Evolutionary conservation across 2,797 vertebrate species (phyloP).

Genomic region (Sparus aurata): DNA sequence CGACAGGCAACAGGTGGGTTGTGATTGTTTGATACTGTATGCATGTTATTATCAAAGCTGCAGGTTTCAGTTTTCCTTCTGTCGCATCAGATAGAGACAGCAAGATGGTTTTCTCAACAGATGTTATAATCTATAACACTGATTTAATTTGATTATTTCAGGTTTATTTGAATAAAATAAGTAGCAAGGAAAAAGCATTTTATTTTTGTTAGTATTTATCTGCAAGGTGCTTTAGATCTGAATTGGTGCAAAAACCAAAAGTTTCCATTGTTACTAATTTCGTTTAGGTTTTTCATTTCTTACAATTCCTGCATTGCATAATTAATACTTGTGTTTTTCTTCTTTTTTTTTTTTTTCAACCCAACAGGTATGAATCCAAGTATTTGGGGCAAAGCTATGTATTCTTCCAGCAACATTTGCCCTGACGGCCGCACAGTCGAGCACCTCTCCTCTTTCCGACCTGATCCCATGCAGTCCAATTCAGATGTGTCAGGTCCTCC

Average conservation of each 20-base stretch:
- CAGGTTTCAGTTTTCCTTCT: not conserved
- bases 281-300: not conserved
- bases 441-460: conserved; percentile 57
- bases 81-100: not conserved
- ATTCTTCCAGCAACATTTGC: conserved; percentile 52
- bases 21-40: not conserved
- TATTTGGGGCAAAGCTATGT: conserved; percentile 58
- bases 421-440: conserved; percentile 54
- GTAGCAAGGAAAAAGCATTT: not conserved
- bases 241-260: not conserved
- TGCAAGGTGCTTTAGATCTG: not conserved
- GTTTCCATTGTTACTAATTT: not conserved
- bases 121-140: too few species aligned
- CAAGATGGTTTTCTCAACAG: not conserved
- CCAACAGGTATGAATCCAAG: conserved; percentile 55
- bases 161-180: not conserved
- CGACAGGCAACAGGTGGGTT: conserved; percentile 56
- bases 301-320: not conserved
- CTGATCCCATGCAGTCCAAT: conserved; percentile 38
- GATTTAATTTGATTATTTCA: not conserved
- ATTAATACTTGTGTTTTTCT: not conserved
- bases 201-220: not conserved
- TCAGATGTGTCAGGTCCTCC: conserved; percentile 54
- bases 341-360: not conserved
- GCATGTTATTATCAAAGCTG: not conserved